phyloP scores from a whole-genome alignment of 2,888 invertebrate species.

The Callosobruchus maculatus region DNA sequence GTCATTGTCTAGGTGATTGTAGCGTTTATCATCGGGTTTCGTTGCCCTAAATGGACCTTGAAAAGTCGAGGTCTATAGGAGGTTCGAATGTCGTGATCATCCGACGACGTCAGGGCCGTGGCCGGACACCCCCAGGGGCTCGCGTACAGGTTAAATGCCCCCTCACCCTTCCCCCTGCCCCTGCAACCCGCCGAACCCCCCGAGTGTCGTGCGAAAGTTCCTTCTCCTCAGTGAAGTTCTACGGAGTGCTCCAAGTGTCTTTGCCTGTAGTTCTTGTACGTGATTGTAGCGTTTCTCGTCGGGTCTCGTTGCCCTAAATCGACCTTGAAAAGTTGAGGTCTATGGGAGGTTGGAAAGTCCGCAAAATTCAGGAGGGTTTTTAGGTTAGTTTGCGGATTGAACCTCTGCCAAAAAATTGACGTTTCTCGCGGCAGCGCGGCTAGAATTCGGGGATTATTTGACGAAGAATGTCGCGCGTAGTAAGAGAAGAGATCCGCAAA shows the following conservation, averaged over 20 bases:
- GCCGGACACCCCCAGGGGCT: background rate
- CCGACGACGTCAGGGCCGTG: background rate
- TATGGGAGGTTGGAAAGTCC: background rate
- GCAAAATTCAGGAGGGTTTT: background rate
- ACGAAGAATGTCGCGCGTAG: background rate
- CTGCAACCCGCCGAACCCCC: background rate
- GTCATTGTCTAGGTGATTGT: no score
- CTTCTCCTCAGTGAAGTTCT: background rate
- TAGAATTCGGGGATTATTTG: background rate
- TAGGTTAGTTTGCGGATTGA: background rate
- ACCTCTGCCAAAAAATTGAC: background rate
- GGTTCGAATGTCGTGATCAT: background rate
- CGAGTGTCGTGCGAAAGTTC: background rate
- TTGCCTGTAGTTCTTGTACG: no score
- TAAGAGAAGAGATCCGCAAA: background rate
- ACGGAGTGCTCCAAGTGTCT: background rate
- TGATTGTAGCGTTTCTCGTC: no score
- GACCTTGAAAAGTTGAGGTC: no score
- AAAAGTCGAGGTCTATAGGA: no score
- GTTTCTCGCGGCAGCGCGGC: background rate
- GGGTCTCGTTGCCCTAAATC: no score
- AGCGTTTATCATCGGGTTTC: no score
- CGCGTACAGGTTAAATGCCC: background rate
- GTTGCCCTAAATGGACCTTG: no score
- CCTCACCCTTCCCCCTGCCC: background rate